These are phyloP conservation scores for Muntiacus muntjak DNA, from an alignment of 2,113 vertebrate genomes.

Conservation along the genomic window DNA sequence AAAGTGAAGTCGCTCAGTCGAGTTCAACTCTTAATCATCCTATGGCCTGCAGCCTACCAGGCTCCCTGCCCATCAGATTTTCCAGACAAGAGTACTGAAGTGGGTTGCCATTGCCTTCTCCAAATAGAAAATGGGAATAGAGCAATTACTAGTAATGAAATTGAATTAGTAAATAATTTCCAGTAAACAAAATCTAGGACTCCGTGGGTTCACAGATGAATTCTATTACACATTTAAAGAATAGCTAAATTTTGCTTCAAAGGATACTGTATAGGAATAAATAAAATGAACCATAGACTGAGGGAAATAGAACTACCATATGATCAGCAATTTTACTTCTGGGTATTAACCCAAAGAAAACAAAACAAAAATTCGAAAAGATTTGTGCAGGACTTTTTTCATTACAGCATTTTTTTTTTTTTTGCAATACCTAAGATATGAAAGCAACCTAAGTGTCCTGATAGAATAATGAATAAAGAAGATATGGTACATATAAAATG, in stretches of 20 bases:
- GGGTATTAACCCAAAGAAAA: neutral
- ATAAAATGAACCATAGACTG: neutral
- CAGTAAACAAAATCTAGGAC: neutral
- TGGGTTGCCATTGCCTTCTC: neutral
- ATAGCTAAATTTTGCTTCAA: neutral
- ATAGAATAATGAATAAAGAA: neutral
- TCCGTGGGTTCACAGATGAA: neutral
- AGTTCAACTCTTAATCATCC: rapidly evolving
- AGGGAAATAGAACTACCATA: neutral
- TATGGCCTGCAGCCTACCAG: rapidly evolving
- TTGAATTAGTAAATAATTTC: neutral
- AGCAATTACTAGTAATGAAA: neutral
- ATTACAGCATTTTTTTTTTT: neutral
- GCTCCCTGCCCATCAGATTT: neutral
- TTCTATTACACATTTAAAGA: neutral
- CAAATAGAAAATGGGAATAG: neutral
- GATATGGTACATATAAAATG: neutral
- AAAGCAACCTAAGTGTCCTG: neutral
- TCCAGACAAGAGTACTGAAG: neutral
- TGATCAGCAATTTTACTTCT: neutral
- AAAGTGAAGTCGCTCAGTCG: rapidly evolving
- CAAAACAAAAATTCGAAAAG: neutral
- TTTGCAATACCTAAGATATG: neutral
- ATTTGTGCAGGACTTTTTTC: neutral
- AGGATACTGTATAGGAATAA: neutral